phyloP scores from a whole-genome alignment of 2,888 invertebrate genomes.

The Lottia gigantea region DNA sequence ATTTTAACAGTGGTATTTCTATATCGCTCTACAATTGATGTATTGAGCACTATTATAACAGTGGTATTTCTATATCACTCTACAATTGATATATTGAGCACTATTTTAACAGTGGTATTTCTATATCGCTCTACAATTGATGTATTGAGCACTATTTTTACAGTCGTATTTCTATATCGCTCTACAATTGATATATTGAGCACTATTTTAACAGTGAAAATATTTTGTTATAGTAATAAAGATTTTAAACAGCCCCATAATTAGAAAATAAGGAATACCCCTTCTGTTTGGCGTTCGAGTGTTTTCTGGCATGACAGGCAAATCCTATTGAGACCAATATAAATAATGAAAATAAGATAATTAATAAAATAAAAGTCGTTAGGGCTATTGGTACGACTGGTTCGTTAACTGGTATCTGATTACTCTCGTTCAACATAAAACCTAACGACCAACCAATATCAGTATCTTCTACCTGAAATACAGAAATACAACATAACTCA shows the following conservation, averaged over 20 bases:
- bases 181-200: too few species aligned
- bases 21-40: too few species aligned
- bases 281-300: slow-evolving; percentile 25
- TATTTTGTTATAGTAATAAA: neutral
- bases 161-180: too few species aligned
- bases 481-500: slow-evolving; percentile 12
- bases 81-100: too few species aligned
- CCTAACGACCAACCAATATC: slow-evolving; percentile 71
- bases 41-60: too few species aligned
- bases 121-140: too few species aligned
- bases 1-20: too few species aligned
- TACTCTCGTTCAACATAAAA: slow-evolving; percentile 70
- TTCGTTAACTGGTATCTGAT: slow-evolving; percentile 58
- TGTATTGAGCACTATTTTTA: too few species aligned
- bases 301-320: slow-evolving; percentile 43
- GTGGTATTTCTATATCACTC: too few species aligned
- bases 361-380: slow-evolving; percentile 46
- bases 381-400: slow-evolving; percentile 33
- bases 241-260: slow-evolving; percentile 41
- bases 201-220: too few species aligned
- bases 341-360: slow-evolving; percentile 54
- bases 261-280: slow-evolving; percentile 35
- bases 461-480: slow-evolving; percentile 60
- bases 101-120: too few species aligned
- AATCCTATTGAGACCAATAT: slow-evolving; percentile 51